Base-by-base conservation (phyloP, 2,888 invertebrate species). In the Thalpophila matura region DNA sequence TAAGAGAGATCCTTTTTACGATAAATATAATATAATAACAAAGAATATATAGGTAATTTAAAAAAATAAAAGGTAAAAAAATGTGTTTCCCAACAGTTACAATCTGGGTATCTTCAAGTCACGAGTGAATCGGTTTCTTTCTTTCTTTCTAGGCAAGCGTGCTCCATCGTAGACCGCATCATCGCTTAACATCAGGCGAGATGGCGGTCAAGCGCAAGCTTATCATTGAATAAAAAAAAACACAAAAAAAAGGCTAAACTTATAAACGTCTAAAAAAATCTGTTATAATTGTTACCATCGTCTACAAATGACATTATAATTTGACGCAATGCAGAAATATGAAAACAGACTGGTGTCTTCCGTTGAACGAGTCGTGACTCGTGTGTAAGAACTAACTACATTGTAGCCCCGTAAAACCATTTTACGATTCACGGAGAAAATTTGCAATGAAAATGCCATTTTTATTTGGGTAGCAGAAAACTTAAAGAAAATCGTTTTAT, bases 401-500 rank as follows among this genome's bases (percentile, higher is more conserved):
- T 86, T 87, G 81, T 74, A 71, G 61, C 81, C 80, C 86, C 91
- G 85, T 91, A 89, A 90, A 91, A 85, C 87, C 79, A 83, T 83
- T 89, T 91, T 91, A 91, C 88, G 77, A 82, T 83, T 69, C 67
- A 84, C 81, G 80, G 83, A 81, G 80, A 83, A 87, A 86, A 88
- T 84, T 87, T 74, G 83, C 82, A 79, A 85, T 84, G 84, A 84
- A 79, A 81, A 49, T 35, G 53, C 58, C 74, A 79, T 69, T 86
- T 88, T 87, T 84, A 86, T 87, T 82, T 81, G 75, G 75, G 68
- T 78, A 80, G 69, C 64, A 49, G 43, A 45, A 66, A 64, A 59
- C 45, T 38, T 33, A 7, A 6, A 12, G 54, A 61, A 50, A 26
- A 54, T 51, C 29, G 4, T 67, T 65, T 60, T 57, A 51, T 71